A percentile compares a stretch with the other conserved stretches of the same genome.
Evolutionary conservation across 2,797 vertebrate species (phyloP).

Genomic region (Malacoraja senta): DNA sequence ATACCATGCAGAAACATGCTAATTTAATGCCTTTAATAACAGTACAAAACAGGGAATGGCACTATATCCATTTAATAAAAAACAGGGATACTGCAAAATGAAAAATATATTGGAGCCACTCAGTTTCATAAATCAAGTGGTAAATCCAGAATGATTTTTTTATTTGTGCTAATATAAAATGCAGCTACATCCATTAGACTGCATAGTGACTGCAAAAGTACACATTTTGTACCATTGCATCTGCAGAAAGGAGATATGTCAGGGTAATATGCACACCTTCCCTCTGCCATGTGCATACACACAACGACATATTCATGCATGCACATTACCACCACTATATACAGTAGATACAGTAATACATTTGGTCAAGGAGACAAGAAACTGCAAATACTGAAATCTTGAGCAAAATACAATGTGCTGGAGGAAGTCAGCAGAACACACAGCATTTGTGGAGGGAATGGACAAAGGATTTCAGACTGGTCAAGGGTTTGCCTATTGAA

Average conservation of each 20-base stretch:
- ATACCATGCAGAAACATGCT: background rate
- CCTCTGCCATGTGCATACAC: background rate
- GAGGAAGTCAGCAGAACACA: no score
- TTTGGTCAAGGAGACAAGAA: no score
- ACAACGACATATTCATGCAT: background rate
- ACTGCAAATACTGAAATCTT: no score
- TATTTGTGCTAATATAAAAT: background rate
- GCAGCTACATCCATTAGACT: background rate
- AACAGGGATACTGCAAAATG: background rate
- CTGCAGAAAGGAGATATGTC: background rate
- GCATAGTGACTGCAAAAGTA: background rate
- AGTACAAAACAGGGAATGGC: background rate
- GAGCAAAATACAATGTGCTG: no score
- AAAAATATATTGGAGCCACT: background rate
- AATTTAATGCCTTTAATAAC: conserved; percentile 22
- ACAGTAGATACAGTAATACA: background rate
- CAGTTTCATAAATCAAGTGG: background rate
- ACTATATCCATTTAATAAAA: background rate
- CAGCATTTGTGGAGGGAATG: no score
- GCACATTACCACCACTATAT: background rate
- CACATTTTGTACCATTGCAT: background rate
- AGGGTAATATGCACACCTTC: background rate
- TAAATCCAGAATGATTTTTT: background rate
- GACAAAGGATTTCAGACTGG: no score
- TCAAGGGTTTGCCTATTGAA: no score